Evolutionary conservation across 2,797 vertebrate species (phyloP).

Genomic region (Atherinosoma microstoma): DNA sequence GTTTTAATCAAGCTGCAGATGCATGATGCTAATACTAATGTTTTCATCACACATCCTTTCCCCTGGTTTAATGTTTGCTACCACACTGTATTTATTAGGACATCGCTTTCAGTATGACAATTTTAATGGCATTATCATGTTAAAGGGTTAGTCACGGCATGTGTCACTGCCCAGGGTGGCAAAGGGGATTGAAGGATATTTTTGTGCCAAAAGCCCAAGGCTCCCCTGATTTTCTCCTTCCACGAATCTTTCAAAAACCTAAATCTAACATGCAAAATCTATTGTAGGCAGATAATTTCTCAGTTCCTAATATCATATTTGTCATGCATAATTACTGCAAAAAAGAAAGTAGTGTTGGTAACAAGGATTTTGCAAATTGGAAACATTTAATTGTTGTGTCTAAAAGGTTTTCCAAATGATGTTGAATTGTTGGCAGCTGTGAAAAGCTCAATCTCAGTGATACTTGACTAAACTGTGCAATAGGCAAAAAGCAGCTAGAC

Average conservation of each 20-base stretch:
- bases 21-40: constrained; percentile 41
- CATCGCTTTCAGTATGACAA: constrained; percentile 57
- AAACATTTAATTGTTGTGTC: constrained; percentile 45
- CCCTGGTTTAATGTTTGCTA: constrained; percentile 35
- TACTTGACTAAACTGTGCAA: constrained; percentile 82
- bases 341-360: constrained; percentile 25
- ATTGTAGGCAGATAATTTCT: constrained; percentile 44
- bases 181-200: constrained; percentile 71
- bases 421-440: constrained; percentile 62
- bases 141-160: constrained; percentile 74
- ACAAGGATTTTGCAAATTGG: constrained; percentile 25
- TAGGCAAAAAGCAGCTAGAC: constrained; percentile 74
- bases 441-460: constrained; percentile 70
- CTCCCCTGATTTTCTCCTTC: constrained; percentile 58
- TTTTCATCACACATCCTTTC: constrained; percentile 46
- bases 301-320: constrained; percentile 36
- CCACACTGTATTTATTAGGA: constrained; percentile 60
- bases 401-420: constrained; percentile 51
- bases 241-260: constrained; percentile 45
- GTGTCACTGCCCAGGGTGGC: constrained; percentile 68
- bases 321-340: constrained; percentile 32
- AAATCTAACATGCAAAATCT: constrained; percentile 63
- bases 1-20: constrained; percentile 53
- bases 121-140: constrained; percentile 59
- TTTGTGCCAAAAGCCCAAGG: constrained; percentile 69